Conservation (phyloP, 2,113 vertebrate species). For the Alectura lathami region DNA sequence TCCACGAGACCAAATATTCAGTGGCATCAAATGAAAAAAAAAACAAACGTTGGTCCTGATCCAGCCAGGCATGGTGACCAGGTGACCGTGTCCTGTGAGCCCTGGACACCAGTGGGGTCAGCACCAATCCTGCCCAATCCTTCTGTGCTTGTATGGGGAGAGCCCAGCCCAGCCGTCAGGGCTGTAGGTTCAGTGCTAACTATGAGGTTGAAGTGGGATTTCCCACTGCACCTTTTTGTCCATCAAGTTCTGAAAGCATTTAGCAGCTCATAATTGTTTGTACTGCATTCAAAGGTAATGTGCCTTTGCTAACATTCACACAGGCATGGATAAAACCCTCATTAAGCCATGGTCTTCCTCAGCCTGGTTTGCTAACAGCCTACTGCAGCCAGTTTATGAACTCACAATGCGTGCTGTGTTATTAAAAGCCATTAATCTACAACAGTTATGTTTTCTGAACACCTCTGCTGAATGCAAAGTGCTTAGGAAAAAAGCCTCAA, state of each 20-base stretch:
- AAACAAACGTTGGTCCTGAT: neutral
- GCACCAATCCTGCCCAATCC: neutral
- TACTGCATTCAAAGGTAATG: neutral
- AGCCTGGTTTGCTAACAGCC: neutral
- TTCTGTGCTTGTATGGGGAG: neutral
- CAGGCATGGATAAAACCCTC: neutral
- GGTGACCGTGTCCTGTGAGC: neutral
- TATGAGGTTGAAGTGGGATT: neutral
- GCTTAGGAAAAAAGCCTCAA: neutral
- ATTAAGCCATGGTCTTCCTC: neutral
- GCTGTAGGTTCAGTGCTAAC: neutral
- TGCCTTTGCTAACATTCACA: neutral
- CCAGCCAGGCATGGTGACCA: neutral
- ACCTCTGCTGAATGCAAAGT: neutral
- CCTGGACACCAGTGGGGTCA: neutral
- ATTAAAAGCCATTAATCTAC: neutral
- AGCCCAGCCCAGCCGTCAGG: neutral
- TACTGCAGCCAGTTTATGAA: neutral
- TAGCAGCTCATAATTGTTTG: neutral
- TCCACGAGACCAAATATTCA: neutral
- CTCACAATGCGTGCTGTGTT: rapidly evolving
- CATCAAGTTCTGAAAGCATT: neutral
- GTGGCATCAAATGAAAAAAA: neutral
- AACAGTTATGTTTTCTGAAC: neutral
- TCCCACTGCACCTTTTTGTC: neutral